Percentiles rank a stretch among this genome's conserved stretches.
phyloP scores from a whole-genome alignment of 2,888 invertebrate species.

The Zaprionus obscuricornis region DNA sequence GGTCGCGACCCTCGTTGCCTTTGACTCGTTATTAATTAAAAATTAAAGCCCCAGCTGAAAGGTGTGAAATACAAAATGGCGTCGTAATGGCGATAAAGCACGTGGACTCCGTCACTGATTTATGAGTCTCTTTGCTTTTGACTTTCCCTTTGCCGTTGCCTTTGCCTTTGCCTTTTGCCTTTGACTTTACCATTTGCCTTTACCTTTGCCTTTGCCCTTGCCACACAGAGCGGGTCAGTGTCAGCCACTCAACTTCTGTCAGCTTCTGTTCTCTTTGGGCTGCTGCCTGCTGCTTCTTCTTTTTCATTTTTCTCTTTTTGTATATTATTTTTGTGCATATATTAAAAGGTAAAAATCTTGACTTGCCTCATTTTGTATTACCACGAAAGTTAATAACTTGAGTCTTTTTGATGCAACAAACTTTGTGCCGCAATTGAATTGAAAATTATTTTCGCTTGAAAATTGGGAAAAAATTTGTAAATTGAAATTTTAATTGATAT shows the following conservation, averaged over 20 bases:
- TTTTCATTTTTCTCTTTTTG: too few species aligned
- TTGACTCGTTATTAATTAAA: conserved; percentile 76
- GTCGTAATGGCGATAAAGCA: conserved; percentile 75
- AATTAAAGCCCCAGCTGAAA: conserved; percentile 76
- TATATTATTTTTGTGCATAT: conserved; percentile 59
- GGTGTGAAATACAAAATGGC: conserved; percentile 78
- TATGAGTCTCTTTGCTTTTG: conserved; percentile 63
- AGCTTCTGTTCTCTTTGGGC: too few species aligned
- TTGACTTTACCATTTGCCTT: too few species aligned
- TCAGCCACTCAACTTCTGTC: too few species aligned
- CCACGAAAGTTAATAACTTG: conserved; percentile 59
- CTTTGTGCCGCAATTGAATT: conserved; percentile 45
- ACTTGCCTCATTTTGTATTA: not conserved
- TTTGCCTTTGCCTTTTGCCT: too few species aligned
- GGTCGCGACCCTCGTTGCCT: conserved; percentile 59
- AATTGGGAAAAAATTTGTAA: conserved; percentile 32
- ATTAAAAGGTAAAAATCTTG: too few species aligned
- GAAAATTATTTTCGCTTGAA: conserved; percentile 30
- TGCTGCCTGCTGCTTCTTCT: too few species aligned
- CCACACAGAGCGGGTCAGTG: too few species aligned
- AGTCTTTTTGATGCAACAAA: conserved; percentile 17
- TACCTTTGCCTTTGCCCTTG: too few species aligned
- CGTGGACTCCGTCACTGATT: conserved; percentile 64
- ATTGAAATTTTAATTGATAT: conserved; percentile 63
- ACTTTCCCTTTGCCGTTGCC: conserved; percentile 29